Percentiles rank a stretch among this genome's conserved stretches.
Conservation (phyloP, 92 coral and sea anemone genomes). For the Nematostella vectensis region DNA sequence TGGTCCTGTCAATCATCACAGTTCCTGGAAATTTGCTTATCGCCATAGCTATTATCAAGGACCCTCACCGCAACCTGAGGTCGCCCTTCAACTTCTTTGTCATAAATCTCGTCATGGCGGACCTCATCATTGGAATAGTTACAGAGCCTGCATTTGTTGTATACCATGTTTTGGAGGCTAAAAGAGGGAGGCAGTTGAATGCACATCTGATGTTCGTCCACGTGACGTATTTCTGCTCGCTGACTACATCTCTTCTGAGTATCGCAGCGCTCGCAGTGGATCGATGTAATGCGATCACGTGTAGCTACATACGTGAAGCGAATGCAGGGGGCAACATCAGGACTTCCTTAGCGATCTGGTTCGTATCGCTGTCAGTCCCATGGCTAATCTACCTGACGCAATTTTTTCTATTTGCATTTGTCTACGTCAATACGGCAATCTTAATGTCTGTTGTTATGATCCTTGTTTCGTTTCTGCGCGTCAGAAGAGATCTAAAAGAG, state of each 20-base stretch:
- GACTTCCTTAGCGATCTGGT: slow-evolving; percentile 24
- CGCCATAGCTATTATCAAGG: slow-evolving; percentile 39
- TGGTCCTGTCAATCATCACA: slow-evolving; percentile 32
- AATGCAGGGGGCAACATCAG: slow-evolving; percentile 11
- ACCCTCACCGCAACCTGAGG: slow-evolving; percentile 47
- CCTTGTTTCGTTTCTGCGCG: not conserved
- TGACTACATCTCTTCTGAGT: slow-evolving; percentile 39
- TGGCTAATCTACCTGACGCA: slow-evolving; percentile 2
- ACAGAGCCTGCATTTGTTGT: slow-evolving; percentile 52
- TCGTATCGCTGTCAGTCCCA: slow-evolving; percentile 14
- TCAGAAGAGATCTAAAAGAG: not conserved
- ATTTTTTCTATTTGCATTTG: slow-evolving; percentile 11
- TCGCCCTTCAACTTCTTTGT: slow-evolving; percentile 60
- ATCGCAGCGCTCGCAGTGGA: slow-evolving; percentile 43
- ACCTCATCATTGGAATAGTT: slow-evolving; percentile 45
- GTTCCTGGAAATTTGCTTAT: slow-evolving; percentile 55
- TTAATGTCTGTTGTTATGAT: not conserved
- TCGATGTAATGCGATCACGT: slow-evolving; percentile 43
- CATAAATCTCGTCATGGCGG: slow-evolving; percentile 47
- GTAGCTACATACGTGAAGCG: slow-evolving; percentile 11
- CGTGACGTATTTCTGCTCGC: slow-evolving; percentile 34
- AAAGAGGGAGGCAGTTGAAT: slow-evolving; percentile 8
- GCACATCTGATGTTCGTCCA: slow-evolving; percentile 16
- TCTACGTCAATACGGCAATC: slow-evolving; percentile 3
- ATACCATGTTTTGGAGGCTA: slow-evolving; percentile 46